Evolutionary conservation across 2,888 invertebrate species (phyloP).

Genomic region (Xylota sylvarum): DNA sequence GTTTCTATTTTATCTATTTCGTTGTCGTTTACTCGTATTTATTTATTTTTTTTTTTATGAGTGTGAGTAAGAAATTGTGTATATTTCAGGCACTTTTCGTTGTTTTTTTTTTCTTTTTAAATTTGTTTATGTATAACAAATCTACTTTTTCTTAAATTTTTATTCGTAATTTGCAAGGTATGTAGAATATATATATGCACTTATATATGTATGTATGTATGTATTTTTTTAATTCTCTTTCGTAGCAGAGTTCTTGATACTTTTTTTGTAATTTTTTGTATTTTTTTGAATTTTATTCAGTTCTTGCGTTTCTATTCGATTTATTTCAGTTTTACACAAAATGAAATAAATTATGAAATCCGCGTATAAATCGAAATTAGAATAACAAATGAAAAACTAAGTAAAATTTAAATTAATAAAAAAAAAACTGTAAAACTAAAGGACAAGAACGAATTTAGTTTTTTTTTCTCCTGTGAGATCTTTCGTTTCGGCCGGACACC

Average conservation of each 20-base stretch:
- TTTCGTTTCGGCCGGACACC: constrained; percentile 85
- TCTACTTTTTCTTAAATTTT: constrained; percentile 24
- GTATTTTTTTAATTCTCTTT: constrained; percentile 18
- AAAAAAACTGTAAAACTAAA: constrained; percentile 68
- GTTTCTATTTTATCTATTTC: constrained; percentile 29
- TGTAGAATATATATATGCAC: constrained; percentile 15
- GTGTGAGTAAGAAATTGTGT: constrained; percentile 16
- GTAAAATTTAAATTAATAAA: neutral
- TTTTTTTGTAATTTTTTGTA: constrained; percentile 17
- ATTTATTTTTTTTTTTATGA: neutral
- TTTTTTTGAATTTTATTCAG: constrained; percentile 5
- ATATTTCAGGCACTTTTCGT: constrained; percentile 41
- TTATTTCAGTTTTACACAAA: constrained; percentile 51
- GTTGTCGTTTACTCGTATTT: constrained; percentile 53
- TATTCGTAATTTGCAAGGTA: constrained; percentile 30
- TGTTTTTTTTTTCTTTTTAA: constrained; percentile 14
- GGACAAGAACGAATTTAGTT: constrained; percentile 68
- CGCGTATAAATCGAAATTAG: constrained; percentile 34
- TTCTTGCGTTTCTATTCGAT: constrained; percentile 34
- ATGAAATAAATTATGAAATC: constrained; percentile 66
- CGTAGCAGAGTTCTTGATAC: constrained; percentile 59
- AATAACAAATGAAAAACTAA: constrained; percentile 38
- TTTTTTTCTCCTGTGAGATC: constrained; percentile 80
- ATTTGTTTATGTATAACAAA: neutral
- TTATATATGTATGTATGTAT: constrained; percentile 22